Base-by-base conservation (phyloP, 37 sponge, comb jelly and placozoan genomes). In the Oopsacas minuta region DNA sequence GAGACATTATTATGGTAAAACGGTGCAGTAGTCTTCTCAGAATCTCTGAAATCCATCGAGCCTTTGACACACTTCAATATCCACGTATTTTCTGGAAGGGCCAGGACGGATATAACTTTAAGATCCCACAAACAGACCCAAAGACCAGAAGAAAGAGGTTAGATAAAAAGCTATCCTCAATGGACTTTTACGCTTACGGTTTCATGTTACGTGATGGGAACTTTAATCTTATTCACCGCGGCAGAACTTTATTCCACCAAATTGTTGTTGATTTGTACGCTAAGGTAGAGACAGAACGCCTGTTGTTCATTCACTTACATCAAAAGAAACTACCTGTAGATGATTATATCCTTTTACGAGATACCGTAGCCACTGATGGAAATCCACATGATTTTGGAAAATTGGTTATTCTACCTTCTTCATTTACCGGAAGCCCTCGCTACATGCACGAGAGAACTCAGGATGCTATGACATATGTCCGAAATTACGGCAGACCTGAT, bases 211-310 rank as follows among this genome's bases (percentile, higher is more conserved):
- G 87, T 53, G 32, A 23, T 84, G 37, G 17, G 35, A 36, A 10
- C 51, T 85, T 83, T 37, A 86, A 84, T 51, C 23, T 36, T 17
- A 36, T 85, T 20, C 86, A 81, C 15, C 36, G 53, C 17, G n/a
- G 81, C 52, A 23, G 82, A 46, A 82, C 39, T 8, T 81, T 89
- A 37, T 88, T 89, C 37, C 89, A 91, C 52, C 92, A 91, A 36
- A 87, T 83, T 53, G 36, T 86, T 34, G 92, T 91, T 10, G 92
- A 89, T 39, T 52, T 37, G 37, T 86, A 84, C 52, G 87, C 84
- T 20, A 89, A 90, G 42, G 86, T 91, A 1, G 92, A 89, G 42
- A 52, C 89, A 61, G n/a, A n/a, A n/a, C n/a, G n/a, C n/a, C n/a
- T n/a, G n/a, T n/a, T n/a, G n/a, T n/a, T n/a, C n/a, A n/a, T n/a